phyloP scores from a whole-genome alignment of 2,113 vertebrate species.

The Vireo altiloquus region DNA sequence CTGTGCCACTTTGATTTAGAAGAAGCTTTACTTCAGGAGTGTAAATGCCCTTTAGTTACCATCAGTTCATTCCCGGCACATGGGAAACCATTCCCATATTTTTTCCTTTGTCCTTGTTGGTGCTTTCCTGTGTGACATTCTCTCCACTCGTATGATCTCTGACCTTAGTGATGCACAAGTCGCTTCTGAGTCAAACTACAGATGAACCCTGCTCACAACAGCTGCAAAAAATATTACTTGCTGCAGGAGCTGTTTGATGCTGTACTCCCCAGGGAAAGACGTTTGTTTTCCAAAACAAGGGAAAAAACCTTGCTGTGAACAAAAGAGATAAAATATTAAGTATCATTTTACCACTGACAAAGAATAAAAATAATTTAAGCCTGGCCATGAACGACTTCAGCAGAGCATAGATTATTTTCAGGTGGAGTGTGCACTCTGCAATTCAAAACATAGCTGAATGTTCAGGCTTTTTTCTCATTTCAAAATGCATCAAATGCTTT shows the following conservation, averaged over 20 bases:
- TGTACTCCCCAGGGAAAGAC: not conserved
- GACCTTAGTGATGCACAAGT: conserved; percentile 16
- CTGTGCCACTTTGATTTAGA: conserved; percentile 21
- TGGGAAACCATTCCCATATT: not conserved
- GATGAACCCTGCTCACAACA: not conserved
- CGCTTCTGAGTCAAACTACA: not conserved
- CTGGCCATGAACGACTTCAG: not conserved
- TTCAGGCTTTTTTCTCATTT: not conserved
- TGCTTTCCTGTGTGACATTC: not conserved
- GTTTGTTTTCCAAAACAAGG: conserved; percentile 3
- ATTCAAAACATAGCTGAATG: not conserved
- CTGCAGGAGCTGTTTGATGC: conserved; percentile 28
- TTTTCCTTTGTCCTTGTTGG: conserved; percentile 1
- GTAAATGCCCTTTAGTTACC: conserved; percentile 22
- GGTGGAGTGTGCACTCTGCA: conserved; percentile 16
- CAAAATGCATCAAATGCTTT: not conserved
- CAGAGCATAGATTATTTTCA: not conserved
- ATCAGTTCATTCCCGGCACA: not conserved
- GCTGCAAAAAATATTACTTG: not conserved
- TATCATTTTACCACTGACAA: conserved; percentile 6
- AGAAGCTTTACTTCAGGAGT: not conserved
- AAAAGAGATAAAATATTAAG: conserved; percentile 37
- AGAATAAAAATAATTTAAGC: conserved; percentile 14
- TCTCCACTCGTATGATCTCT: not conserved
- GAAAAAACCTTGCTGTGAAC: not conserved